Evolutionary conservation across 2,888 invertebrate genomes (phyloP).

Genomic region (Agriotes lineatus): DNA sequence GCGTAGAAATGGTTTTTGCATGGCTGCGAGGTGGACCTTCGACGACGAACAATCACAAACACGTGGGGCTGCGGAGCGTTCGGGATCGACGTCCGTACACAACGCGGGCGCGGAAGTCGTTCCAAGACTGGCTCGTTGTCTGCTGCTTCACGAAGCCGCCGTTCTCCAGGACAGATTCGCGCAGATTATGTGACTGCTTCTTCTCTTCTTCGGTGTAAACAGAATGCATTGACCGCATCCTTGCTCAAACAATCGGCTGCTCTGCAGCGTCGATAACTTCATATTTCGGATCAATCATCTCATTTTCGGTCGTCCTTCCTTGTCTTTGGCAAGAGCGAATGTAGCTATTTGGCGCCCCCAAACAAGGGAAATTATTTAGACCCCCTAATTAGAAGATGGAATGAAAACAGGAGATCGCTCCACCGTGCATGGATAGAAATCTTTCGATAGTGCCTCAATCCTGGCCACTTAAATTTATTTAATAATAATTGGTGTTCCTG

Average conservation of each 20-base stretch:
- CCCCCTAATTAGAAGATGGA: no score
- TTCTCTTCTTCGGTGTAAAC: slow-evolving; percentile 31
- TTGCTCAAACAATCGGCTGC: slow-evolving; percentile 43
- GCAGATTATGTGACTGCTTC: slow-evolving; percentile 44
- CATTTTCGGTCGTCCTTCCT: slow-evolving; percentile 21
- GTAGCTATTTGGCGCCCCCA: no score
- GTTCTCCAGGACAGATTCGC: slow-evolving; percentile 50
- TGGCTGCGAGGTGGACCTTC: slow-evolving; percentile 3
- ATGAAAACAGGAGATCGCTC: no score
- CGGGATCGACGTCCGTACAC: slow-evolving; percentile 47
- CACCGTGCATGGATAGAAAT: no score
- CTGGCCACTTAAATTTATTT: no score
- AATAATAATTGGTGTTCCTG: no score
- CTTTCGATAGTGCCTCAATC: no score
- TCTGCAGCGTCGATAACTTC: slow-evolving; percentile 46
- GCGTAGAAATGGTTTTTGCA: slow-evolving; percentile 11
- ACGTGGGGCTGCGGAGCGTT: slow-evolving; percentile 44
- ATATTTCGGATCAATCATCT: slow-evolving; percentile 42
- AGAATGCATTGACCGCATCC: slow-evolving; percentile 38
- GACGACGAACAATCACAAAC: slow-evolving; percentile 40
- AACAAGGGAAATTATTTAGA: no score
- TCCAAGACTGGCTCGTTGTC: slow-evolving; percentile 54
- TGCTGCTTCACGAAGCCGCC: slow-evolving; percentile 46
- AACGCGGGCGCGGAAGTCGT: slow-evolving; percentile 55
- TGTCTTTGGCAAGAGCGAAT: no score